Percentiles rank a stretch among this genome's conserved stretches.
These are phyloP conservation scores for Nyctibius grandis DNA, from an alignment of 2,797 vertebrate genomes.

Conservation along the genomic window DNA sequence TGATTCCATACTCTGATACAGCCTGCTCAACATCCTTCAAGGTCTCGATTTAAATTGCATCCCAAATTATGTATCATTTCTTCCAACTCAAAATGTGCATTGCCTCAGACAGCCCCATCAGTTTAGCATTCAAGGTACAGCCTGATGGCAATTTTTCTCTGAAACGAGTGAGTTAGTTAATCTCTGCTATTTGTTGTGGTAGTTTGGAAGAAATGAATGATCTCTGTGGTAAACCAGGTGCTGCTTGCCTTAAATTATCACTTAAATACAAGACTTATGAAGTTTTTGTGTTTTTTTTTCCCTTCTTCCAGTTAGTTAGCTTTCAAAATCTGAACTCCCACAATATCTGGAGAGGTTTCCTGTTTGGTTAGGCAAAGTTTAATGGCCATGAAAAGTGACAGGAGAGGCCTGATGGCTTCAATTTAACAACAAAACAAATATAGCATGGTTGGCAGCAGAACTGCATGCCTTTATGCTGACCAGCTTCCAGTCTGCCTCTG, in stretches of 20 bases:
- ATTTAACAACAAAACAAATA: neutral
- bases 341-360: neutral
- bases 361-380: neutral
- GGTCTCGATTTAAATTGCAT: neutral
- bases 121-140: neutral
- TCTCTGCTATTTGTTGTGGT: conserved; percentile 12
- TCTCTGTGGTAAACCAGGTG: neutral
- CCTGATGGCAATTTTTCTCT: conserved; percentile 7
- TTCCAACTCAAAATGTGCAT: neutral
- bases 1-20: neutral
- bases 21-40: neutral
- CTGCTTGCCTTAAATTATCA: neutral
- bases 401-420: neutral
- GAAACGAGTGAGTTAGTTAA: conserved; percentile 4
- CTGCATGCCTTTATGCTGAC: neutral
- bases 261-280: neutral
- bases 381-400: neutral
- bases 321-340: neutral
- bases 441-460: neutral
- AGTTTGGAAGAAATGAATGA: conserved; percentile 26
- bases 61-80: neutral
- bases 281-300: neutral
- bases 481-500: neutral
- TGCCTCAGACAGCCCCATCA: neutral
- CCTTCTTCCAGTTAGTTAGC: neutral